Evolutionary conservation across 2,888 invertebrate genomes (phyloP).

Genomic region (Dynastes grantii): DNA sequence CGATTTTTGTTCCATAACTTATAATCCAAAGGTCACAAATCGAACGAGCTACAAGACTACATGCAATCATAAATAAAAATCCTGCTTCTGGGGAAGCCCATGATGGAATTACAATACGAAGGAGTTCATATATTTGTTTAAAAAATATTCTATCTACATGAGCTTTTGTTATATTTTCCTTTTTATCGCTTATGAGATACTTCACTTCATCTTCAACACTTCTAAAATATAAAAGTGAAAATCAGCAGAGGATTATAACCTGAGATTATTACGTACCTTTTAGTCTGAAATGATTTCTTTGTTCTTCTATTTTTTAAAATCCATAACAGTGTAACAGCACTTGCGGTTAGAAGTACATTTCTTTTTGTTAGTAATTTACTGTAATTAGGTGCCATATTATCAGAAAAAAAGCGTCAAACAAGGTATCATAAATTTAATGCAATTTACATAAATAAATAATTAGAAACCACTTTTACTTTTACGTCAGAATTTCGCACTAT

Average conservation of each 20-base stretch:
- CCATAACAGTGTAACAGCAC: conserved; percentile 77
- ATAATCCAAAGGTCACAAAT: conserved; percentile 99
- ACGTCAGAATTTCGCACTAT: too few relatives aligned
- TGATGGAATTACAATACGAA: conserved; percentile 87
- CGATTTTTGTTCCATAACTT: conserved; percentile 92
- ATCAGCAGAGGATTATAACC: background rate
- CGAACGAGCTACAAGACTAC: conserved; percentile 88
- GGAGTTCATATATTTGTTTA: conserved; percentile 78
- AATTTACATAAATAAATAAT: background rate
- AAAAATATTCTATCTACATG: conserved; percentile 85
- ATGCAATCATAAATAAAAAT: conserved; percentile 82
- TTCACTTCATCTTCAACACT: conserved; percentile 82
- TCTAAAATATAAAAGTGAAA: conserved; percentile 56
- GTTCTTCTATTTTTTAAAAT: conserved; percentile 73
- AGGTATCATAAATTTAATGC: background rate
- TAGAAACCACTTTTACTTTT: background rate
- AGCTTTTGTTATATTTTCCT: conserved; percentile 76
- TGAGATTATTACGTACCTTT: conserved; percentile 15
- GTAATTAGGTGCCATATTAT: conserved; percentile 81
- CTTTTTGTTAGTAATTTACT: conserved; percentile 83
- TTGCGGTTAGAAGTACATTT: conserved; percentile 77
- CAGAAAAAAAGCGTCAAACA: background rate
- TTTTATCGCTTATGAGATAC: conserved; percentile 84
- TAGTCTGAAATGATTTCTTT: conserved; percentile 59
- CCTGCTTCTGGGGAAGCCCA: conserved; percentile 84